Evolutionary conservation across 2,888 invertebrate genomes (phyloP), one percentile per base, ranked within the genome.

Genomic region (Fragum sueziense): DNA sequence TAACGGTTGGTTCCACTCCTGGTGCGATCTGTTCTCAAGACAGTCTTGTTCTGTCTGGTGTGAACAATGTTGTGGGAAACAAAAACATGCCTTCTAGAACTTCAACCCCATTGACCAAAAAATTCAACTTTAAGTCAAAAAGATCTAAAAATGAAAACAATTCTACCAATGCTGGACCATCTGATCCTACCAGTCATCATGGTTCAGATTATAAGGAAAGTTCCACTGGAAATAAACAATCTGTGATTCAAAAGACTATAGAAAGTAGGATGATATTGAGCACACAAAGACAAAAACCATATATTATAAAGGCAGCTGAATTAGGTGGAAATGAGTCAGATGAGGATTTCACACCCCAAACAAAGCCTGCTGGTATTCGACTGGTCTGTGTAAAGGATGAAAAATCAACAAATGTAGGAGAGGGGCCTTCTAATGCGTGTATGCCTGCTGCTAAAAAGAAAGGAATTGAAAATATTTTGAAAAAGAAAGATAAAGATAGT

Each of bases 301-400:
- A 73, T 17, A 27, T 59, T 31, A 57, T 20, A 20, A 11, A 4
- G 4, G 27, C 29, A n/a, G 59, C 69, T 47, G 37, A 27, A 14
- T 25, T 59, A 2, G 41, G 52, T 17, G 14, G 29, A 41, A 20
- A 52, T 22, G 67, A 14, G n/a, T 54, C 33, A 31, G 37, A 62
- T 37, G 31, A 61, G 20, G 76, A 80, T 25, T 70, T 75, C n/a
- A 65, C 71, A 17, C 54, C 72, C 29, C n/a, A 11, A 20, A 52
- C 68, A 31, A 73, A 73, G 37, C 52, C 29, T 33, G 65, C 47
- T 17, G 67, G 51, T 1, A 82, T 27, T 22, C 2, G 67, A 62
- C 80, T 87, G 20, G 69, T 85, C 20, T 87, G 71, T 82, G 77
- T 81, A 3, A 84, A 81, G 61, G 76, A 84, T 37, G 82, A 73